These are phyloP conservation scores for Anolis carolinensis DNA, from an alignment of 2,113 vertebrate species.

Conservation along the genomic window DNA sequence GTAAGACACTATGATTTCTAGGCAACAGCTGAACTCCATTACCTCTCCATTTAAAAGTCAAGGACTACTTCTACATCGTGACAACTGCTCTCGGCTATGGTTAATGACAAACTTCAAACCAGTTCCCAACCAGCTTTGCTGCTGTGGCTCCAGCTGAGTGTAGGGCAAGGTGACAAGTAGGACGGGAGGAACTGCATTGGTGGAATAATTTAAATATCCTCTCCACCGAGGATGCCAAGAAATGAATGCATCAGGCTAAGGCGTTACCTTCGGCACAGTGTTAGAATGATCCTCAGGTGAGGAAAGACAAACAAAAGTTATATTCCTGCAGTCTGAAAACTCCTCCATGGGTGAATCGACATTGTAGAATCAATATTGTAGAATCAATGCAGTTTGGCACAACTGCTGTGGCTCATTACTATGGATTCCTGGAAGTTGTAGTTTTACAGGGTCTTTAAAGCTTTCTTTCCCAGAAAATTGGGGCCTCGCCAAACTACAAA, in stretches of 20 bases:
- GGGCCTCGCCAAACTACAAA: too few relatives aligned
- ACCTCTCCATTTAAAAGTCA: neutral
- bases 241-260: neutral
- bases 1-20: neutral
- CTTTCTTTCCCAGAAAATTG: too few relatives aligned
- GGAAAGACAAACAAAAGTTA: neutral
- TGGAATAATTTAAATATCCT: neutral
- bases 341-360: neutral
- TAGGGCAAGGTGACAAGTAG: neutral
- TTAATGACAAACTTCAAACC: neutral
- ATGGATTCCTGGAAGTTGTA: too few relatives aligned
- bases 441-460: too few relatives aligned
- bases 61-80: too few relatives aligned
- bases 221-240: neutral
- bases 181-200: neutral
- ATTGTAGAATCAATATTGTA: too few relatives aligned
- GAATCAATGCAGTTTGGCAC: too few relatives aligned
- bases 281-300: neutral
- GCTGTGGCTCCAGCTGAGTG: neutral
- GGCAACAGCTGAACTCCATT: neutral
- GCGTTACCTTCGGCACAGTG: neutral
- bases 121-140: neutral
- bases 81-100: neutral
- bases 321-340: neutral
- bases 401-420: too few relatives aligned